Conservation (phyloP, 2,113 vertebrate species). For the Notechis scutatus region DNA sequence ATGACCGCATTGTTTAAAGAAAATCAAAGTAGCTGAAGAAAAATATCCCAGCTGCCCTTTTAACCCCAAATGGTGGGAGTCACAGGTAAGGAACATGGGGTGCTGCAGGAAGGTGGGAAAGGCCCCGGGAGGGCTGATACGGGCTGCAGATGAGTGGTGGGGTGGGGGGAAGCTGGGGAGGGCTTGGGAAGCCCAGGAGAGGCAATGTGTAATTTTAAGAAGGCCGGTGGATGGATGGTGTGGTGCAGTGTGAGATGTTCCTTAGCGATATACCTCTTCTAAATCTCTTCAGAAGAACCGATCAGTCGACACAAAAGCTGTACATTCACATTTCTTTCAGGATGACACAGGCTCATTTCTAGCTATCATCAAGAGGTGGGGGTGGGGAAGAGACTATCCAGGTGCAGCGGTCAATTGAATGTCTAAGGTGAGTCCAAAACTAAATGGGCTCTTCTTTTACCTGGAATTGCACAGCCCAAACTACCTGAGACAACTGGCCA, state of each 20-base stretch:
- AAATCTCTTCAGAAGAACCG: neutral
- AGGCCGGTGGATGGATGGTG: neutral
- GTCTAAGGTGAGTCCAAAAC: neutral
- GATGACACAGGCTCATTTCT: neutral
- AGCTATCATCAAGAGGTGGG: neutral
- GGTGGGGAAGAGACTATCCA: neutral
- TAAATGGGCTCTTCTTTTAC: neutral
- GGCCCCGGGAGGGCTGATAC: neutral
- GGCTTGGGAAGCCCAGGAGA: neutral
- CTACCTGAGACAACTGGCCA: neutral
- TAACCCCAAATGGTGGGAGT: neutral
- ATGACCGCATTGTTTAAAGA: neutral
- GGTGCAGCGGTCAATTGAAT: neutral
- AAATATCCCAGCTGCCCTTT: neutral
- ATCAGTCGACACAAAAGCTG: neutral
- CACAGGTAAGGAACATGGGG: neutral
- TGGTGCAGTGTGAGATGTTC: neutral
- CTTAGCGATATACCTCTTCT: neutral
- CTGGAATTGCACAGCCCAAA: neutral
- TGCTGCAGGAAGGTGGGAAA: neutral
- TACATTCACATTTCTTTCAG: neutral
- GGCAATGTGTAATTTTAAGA: neutral
- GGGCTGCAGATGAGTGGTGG: neutral
- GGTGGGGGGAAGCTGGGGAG: neutral
- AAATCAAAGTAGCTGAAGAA: neutral